These are phyloP conservation scores for Nerophis ophidion DNA, from an alignment of 2,113 vertebrate species.

Conservation along the genomic window DNA sequence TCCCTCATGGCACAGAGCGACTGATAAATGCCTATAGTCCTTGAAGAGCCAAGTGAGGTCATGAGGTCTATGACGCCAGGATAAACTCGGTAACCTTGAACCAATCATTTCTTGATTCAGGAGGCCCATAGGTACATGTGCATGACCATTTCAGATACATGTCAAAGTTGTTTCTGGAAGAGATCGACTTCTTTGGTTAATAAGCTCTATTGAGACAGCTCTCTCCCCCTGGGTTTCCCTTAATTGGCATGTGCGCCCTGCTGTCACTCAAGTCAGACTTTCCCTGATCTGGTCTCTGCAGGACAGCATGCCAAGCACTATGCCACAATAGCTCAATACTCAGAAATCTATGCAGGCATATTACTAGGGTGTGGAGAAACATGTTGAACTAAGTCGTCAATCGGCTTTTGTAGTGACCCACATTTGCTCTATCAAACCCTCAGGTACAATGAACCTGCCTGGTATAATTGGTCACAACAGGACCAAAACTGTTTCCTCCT, in stretches of 20 bases:
- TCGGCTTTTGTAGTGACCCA: slow-evolving; percentile 54
- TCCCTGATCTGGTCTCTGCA: slow-evolving; percentile 55
- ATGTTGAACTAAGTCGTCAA: slow-evolving; percentile 39
- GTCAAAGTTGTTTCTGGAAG: slow-evolving; percentile 24
- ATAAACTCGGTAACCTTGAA: neutral
- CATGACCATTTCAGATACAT: slow-evolving; percentile 21
- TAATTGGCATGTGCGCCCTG: slow-evolving; percentile 56
- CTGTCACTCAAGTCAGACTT: slow-evolving; percentile 61
- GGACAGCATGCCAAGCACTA: slow-evolving; percentile 46
- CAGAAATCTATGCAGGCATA: slow-evolving; percentile 47
- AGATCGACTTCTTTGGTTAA: slow-evolving; percentile 50
- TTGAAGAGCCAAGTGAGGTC: neutral
- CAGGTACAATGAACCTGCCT: slow-evolving; percentile 51
- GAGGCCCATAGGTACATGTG: slow-evolving; percentile 4
- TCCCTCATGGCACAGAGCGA: neutral
- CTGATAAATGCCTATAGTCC: no score
- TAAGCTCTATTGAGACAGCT: slow-evolving; percentile 61
- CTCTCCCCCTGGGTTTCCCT: slow-evolving; percentile 50
- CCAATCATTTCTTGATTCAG: neutral
- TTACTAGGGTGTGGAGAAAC: slow-evolving; percentile 50
- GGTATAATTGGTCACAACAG: slow-evolving; percentile 57
- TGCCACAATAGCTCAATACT: slow-evolving; percentile 69
- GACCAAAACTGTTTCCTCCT: slow-evolving; percentile 49
- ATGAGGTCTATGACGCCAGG: neutral
- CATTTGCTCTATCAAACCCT: slow-evolving; percentile 55